phyloP scores from a whole-genome alignment of 2,113 vertebrate genomes.

The Tangachromis dhanisi region DNA sequence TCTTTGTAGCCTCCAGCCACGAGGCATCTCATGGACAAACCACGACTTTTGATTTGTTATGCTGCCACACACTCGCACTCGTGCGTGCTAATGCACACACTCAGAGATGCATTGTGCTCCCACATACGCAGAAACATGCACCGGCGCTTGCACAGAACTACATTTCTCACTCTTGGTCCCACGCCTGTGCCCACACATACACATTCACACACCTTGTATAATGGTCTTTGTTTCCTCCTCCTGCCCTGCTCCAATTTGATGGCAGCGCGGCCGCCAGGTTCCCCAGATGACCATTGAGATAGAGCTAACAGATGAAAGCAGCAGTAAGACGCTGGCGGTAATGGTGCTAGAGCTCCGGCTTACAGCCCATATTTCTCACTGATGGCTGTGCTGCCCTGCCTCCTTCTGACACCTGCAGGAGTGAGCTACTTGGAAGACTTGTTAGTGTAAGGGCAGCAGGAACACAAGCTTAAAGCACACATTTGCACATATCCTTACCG shows the following conservation, averaged over 20 bases:
- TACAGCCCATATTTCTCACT: slow-evolving; percentile 63
- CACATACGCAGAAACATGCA: not conserved
- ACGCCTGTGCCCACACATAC: not conserved
- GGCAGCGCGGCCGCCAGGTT: slow-evolving; percentile 44
- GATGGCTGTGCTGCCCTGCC: slow-evolving; percentile 37
- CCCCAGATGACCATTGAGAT: slow-evolving; percentile 66
- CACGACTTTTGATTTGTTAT: slow-evolving; percentile 25
- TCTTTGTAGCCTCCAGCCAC: slow-evolving; percentile 21
- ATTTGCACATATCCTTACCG: not conserved
- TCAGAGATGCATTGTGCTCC: not conserved
- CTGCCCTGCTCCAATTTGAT: slow-evolving; percentile 48
- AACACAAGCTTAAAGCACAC: not conserved
- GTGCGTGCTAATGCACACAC: not conserved
- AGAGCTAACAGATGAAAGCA: slow-evolving; percentile 66
- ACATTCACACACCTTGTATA: slow-evolving; percentile 18
- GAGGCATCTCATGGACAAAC: slow-evolving; percentile 11
- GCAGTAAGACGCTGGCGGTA: slow-evolving; percentile 59
- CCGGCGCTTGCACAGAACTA: not conserved
- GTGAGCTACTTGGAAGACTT: slow-evolving; percentile 35
- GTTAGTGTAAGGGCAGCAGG: slow-evolving; percentile 4
- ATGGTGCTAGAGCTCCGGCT: slow-evolving; percentile 56
- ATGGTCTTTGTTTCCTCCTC: slow-evolving; percentile 47
- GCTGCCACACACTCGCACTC: not conserved
- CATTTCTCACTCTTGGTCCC: slow-evolving; percentile 13
- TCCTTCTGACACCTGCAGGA: slow-evolving; percentile 58